These are phyloP conservation scores for Sorex araneus DNA, from an alignment of 2,113 vertebrate genomes.

Conservation along the genomic window DNA sequence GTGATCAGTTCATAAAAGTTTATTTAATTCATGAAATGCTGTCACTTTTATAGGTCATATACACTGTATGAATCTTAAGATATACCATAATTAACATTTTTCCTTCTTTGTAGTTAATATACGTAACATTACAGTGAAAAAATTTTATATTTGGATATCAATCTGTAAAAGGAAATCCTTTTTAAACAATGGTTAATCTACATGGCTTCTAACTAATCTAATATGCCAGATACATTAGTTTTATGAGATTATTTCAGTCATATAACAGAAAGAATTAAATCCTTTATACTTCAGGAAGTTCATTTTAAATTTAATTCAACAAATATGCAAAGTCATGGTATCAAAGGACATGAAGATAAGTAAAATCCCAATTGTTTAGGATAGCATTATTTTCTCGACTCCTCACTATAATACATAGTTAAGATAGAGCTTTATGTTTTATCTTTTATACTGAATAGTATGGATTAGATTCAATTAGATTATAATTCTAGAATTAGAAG, in stretches of 20 bases:
- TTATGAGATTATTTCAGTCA: conserved; percentile 23
- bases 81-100: not conserved
- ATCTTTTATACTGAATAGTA: not conserved
- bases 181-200: not conserved
- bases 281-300: not conserved
- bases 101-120: not conserved
- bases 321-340: not conserved
- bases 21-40: not conserved
- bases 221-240: not conserved
- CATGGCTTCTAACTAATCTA: not conserved
- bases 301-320: conserved; percentile 31
- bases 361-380: conserved; percentile 33
- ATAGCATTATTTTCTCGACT: not conserved
- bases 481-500: not conserved
- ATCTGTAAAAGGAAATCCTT: not conserved
- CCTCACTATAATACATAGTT: not conserved
- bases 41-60: not conserved
- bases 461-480: not conserved
- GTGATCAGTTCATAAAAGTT: not conserved
- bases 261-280: conserved; percentile 8
- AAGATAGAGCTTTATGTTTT: not conserved
- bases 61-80: not conserved
- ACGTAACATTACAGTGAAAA: not conserved
- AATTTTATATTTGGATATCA: not conserved
- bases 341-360: not conserved